phyloP scores from a whole-genome alignment of 64 coral and sea anemone genomes.

The Dendrophyllia cribrosa region DNA sequence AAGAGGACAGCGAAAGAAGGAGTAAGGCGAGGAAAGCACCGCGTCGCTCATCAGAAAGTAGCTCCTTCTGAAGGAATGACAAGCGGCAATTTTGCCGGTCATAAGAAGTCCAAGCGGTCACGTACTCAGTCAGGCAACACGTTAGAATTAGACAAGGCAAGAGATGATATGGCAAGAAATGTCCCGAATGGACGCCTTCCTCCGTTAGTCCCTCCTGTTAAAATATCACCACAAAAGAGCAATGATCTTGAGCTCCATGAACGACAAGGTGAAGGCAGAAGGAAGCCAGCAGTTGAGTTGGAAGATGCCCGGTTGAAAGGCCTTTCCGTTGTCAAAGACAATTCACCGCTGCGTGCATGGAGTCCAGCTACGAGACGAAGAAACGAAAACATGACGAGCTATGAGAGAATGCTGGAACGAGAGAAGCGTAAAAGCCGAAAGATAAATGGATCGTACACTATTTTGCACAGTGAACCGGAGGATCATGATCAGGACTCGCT shows the following conservation, averaged over 20 bases:
- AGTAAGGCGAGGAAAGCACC: slow-evolving; percentile 1
- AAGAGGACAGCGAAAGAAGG: slow-evolving; percentile 11
- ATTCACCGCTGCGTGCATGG: neutral
- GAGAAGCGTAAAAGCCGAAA: slow-evolving; percentile 1
- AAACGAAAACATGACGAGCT: slow-evolving; percentile 41
- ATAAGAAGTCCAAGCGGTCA: neutral
- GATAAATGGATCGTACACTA: neutral
- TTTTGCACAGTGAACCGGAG: slow-evolving; percentile 12
- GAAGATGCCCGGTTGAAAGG: neutral
- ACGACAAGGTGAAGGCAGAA: neutral
- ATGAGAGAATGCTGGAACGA: slow-evolving; percentile 35
- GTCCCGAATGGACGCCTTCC: neutral
- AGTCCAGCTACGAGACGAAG: slow-evolving; percentile 10
- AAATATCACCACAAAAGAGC: neutral
- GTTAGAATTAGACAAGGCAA: neutral
- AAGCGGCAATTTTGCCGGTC: neutral
- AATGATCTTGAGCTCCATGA: neutral
- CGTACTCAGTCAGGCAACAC: neutral
- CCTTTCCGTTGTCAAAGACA: neutral
- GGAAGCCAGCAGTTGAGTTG: neutral
- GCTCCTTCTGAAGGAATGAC: neutral
- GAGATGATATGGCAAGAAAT: neutral
- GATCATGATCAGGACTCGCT: neutral
- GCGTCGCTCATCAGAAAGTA: neutral
- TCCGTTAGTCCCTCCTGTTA: slow-evolving; percentile 25